Base-by-base conservation (phyloP, 2,888 invertebrate genomes). In the Mellilla xanthometata region DNA sequence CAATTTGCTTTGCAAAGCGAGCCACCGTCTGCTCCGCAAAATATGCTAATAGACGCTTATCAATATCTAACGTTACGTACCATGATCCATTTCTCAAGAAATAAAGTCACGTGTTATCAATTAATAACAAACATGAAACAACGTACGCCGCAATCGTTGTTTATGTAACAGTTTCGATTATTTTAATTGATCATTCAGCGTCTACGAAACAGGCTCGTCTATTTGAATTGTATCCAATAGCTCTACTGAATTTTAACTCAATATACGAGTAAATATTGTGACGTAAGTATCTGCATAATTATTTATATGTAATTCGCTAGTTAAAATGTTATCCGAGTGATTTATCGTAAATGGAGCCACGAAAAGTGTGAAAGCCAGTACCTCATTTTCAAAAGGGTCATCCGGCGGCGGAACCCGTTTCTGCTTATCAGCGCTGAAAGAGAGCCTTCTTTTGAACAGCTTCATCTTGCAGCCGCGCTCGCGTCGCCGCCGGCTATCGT, bases 401-500 rank as follows among this genome's bases (percentile, higher is more conserved):
- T 84, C 83, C 57, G 75, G 68, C 56, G 67, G 75, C 50, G 81
- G 69, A 77, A 76, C 80, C 62, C 74, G 86, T 85, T 86, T 87
- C 70, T 83, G 84, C 83, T 89, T 89, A 79, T 88, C 89, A 72
- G 79, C 72, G 65, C 81, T 84, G 76, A 87, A 82, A 62, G 87
- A 88, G 72, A 87, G 75, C 72, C 82, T 87, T 75, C 88, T 82
- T 81, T 82, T 89, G 81, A 89, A 89, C 76, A 89, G 75, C 78
- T 88, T 89, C 88, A 89, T 89, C 74, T 78, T 68, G 63, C 56
- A 60, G 62, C 63, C n/a, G n/a, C n/a, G n/a, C n/a, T n/a, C n/a
- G n/a, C n/a, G n/a, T 57, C 62, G 70, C 47, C 47, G 51, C 43
- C 48, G 49, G 52, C 64, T 54, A 62, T 67, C 61, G 58, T 72